Base-by-base conservation (phyloP, 2,888 invertebrate species). In the Lasioglossum zephyrum region DNA sequence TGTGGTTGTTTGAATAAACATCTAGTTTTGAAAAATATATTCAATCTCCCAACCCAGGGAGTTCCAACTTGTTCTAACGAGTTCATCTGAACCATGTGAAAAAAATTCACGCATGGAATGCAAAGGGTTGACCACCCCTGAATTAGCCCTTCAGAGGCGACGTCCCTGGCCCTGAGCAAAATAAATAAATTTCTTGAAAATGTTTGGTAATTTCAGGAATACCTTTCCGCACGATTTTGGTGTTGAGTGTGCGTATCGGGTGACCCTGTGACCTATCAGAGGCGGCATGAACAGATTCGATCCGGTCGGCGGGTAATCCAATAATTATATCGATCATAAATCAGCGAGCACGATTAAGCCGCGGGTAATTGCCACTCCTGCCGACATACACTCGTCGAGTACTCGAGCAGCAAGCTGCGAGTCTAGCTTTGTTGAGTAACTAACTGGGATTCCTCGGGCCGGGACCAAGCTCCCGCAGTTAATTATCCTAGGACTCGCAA, bases 281-380 rank as follows among this genome's bases (percentile, higher is more conserved):
- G 16, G 31, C 13, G 13, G n/a, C 13, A 26, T 13, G 13, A 26
- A 60, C 18, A 16, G 18, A 66, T 36, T 66, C 66, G 66, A 16
- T 4, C n/a, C 57, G 16, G 8, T 44, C 36, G 69, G 22, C 57
- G n/a, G 36, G 60, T 77, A 69, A 80, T 80, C 79, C 77, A 77
- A 87, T 77, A 81, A 84, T 82, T 82, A 89, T 77, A 81, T 84
- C 77, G 86, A 86, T 87, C 78, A 70, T 81, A 87, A 87, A 80
- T 89, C 81, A 88, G 77, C 18, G 70, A 44, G 72, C 73, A n/a
- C 78, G 76, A 86, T 81, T 85, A 77, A 89, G 63, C 73, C 6
- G 44, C 53, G 11, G 63, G 80, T 85, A 88, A 89, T 89, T 88
- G 81, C 70, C 75, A 49, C 69, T 70, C 53, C 73, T 80, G 31